Evolutionary conservation across 2,797 vertebrate species (phyloP).

Genomic region (Lacerta bilineata): DNA sequence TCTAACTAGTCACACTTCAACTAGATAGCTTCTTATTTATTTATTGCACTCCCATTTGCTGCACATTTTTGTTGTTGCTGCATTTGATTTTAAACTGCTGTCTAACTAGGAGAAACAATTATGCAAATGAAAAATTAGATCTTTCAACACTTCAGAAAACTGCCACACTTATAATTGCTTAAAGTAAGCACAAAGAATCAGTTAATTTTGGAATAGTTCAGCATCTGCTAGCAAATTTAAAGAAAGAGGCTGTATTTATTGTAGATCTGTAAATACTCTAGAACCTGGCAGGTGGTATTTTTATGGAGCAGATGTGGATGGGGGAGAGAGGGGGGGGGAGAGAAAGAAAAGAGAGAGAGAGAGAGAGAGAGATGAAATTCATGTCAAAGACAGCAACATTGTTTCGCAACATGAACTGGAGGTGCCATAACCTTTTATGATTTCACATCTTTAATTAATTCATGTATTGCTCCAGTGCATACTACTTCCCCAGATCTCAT

Average conservation of each 20-base stretch:
- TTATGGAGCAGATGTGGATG: slow-evolving; percentile 59
- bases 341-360: neutral
- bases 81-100: slow-evolving; percentile 64
- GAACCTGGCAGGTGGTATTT: slow-evolving; percentile 75
- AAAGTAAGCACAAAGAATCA: slow-evolving; percentile 63
- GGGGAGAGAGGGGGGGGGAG: neutral
- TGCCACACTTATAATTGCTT: slow-evolving; percentile 71
- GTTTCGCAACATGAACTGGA: slow-evolving; percentile 20
- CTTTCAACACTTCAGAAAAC: slow-evolving; percentile 68
- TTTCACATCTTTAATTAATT: slow-evolving; percentile 29
- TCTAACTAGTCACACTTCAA: slow-evolving; percentile 52
- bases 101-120: slow-evolving; percentile 74
- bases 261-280: slow-evolving; percentile 72
- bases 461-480: slow-evolving; percentile 52
- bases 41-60: slow-evolving; percentile 65
- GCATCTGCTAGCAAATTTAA: slow-evolving; percentile 74
- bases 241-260: slow-evolving; percentile 68
- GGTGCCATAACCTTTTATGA: slow-evolving; percentile 33
- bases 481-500: slow-evolving; percentile 61
- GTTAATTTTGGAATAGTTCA: slow-evolving; percentile 73
- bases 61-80: slow-evolving; percentile 50
- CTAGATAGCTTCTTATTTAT: slow-evolving; percentile 62
- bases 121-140: slow-evolving; percentile 75
- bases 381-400: slow-evolving; percentile 43
- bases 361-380: slow-evolving; percentile 20